These are phyloP conservation scores for Mus spretus DNA, from an alignment of 2,797 vertebrate species.

Conservation along the genomic window DNA sequence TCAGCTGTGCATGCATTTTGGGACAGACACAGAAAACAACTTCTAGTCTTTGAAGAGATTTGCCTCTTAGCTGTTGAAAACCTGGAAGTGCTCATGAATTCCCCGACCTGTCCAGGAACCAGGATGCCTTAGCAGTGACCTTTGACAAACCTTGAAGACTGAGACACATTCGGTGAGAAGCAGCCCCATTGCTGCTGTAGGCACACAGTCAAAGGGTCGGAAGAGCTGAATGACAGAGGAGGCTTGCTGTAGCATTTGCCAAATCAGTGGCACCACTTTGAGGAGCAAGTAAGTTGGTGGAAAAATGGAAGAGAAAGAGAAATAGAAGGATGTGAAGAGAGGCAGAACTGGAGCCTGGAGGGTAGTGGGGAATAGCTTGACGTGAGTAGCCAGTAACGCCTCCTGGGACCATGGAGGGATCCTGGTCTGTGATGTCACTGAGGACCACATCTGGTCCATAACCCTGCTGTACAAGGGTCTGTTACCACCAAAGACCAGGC, in stretches of 20 bases:
- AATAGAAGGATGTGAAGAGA: background rate
- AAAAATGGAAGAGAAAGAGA: background rate
- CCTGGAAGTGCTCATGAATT: background rate
- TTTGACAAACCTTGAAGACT: background rate
- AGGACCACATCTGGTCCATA: background rate
- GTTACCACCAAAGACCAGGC: background rate
- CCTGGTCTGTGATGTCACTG: background rate
- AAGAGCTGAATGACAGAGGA: background rate
- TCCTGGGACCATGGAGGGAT: background rate
- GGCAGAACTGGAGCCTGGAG: background rate
- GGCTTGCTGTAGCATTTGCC: background rate
- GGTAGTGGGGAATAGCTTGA: background rate
- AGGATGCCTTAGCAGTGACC: background rate
- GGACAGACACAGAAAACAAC: background rate
- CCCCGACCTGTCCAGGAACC: background rate
- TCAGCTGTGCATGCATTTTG: background rate
- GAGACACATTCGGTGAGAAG: background rate
- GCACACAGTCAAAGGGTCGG: background rate
- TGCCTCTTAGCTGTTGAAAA: background rate
- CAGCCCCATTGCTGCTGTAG: rapidly evolving
- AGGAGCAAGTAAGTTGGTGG: background rate
- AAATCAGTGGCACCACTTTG: background rate
- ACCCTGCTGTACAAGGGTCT: background rate
- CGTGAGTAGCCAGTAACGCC: background rate
- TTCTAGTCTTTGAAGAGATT: background rate